Conservation (phyloP, 2,797 vertebrate species). For the Clarias laeviceps region DNA sequence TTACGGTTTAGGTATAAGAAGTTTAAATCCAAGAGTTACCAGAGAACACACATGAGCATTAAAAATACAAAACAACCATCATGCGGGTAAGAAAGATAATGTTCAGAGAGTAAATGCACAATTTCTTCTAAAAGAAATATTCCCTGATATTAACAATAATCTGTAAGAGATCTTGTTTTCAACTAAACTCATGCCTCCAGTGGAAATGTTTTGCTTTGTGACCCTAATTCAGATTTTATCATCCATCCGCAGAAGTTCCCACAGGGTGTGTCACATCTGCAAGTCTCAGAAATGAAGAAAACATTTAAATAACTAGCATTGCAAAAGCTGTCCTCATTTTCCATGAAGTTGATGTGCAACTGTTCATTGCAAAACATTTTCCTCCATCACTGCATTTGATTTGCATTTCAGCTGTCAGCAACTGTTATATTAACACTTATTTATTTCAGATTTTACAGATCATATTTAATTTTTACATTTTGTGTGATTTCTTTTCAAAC, state of each 20-base stretch:
- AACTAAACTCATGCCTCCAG: background rate
- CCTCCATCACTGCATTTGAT: background rate
- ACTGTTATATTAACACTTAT: background rate
- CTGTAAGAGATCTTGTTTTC: background rate
- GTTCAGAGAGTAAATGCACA: background rate
- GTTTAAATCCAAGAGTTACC: background rate
- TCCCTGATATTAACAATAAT: background rate
- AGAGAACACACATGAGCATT: background rate
- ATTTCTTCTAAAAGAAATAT: background rate
- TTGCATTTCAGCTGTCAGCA: background rate
- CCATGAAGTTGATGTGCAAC: conserved; percentile 27
- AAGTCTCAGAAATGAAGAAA: conserved; percentile 17
- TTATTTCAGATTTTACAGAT: background rate
- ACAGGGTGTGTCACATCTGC: conserved; percentile 46
- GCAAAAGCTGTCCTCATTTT: conserved; percentile 44
- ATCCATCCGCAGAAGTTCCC: conserved; percentile 14
- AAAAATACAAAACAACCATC: background rate
- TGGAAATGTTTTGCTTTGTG: conserved; percentile 2
- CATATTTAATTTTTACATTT: background rate
- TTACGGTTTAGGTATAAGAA: background rate
- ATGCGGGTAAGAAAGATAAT: background rate
- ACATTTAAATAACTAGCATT: conserved; percentile 31
- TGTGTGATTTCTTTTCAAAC: background rate
- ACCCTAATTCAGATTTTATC: conserved; percentile 33
- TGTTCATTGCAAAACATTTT: conserved; percentile 38